Conservation (phyloP, 2,888 invertebrate species). For the Thecocarcelia acutangulata region DNA sequence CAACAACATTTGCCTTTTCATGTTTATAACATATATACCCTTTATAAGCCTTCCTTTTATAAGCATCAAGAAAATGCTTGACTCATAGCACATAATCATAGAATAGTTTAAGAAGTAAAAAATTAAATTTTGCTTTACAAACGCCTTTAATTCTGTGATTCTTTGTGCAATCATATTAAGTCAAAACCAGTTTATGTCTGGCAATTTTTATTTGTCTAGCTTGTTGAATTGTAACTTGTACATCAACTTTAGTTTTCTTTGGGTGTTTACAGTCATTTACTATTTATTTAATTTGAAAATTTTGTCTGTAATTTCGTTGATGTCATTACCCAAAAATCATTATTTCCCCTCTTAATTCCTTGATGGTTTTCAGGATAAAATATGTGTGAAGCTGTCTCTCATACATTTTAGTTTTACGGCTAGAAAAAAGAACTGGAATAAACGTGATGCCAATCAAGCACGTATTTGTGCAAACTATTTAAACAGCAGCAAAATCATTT, state of each 20-base stretch:
- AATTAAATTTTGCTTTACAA: no score
- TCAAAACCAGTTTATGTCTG: background rate
- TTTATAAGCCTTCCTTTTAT: no score
- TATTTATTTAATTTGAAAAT: background rate
- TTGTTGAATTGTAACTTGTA: no score
- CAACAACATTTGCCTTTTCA: no score
- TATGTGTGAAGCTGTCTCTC: background rate
- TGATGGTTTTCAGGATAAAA: constrained; percentile 9
- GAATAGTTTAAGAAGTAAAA: no score
- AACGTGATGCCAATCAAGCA: constrained; percentile 52
- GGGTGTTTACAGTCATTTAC: no score
- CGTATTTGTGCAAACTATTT: constrained; percentile 42
- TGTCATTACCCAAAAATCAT: constrained; percentile 14
- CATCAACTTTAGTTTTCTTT: no score
- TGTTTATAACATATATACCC: no score
- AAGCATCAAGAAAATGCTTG: no score
- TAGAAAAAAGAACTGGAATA: constrained; percentile 43
- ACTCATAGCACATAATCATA: no score
- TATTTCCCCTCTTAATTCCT: constrained; percentile 29
- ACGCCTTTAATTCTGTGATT: background rate
- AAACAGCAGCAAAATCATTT: background rate
- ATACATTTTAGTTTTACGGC: constrained; percentile 19
- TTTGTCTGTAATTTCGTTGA: background rate
- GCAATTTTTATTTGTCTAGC: background rate
- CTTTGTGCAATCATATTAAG: background rate